Evolutionary conservation across 2,888 invertebrate species (phyloP).

Genomic region (Scrobipalpa costella): DNA sequence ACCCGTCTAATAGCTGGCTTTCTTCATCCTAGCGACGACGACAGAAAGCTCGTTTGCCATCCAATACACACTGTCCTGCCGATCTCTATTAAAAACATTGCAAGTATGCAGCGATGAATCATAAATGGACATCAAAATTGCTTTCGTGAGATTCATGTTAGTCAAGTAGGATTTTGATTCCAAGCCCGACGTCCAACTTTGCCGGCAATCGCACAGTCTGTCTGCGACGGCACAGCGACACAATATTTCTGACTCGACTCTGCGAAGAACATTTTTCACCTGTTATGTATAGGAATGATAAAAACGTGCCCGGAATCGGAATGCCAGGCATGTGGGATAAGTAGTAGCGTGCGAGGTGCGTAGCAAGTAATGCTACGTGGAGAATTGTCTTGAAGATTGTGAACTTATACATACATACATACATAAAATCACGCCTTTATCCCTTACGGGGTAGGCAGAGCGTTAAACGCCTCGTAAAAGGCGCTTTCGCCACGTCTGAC

Average conservation of each 20-base stretch:
- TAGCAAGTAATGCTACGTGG: neutral
- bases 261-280: conserved; percentile 47
- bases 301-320: conserved; percentile 52
- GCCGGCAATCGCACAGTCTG: conserved; percentile 16
- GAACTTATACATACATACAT: conserved; percentile 5
- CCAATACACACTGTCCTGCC: neutral
- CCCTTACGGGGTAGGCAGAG: no score
- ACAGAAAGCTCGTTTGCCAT: neutral
- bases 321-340: conserved; percentile 34
- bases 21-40: neutral
- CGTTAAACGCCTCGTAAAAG: no score
- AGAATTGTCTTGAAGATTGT: conserved; percentile 4
- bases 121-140: neutral
- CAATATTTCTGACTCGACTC: conserved; percentile 9
- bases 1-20: conserved; percentile 35
- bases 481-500: no score
- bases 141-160: conserved; percentile 9
- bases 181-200: conserved; percentile 14
- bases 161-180: conserved; percentile 8
- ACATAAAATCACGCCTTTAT: no score
- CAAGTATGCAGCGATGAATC: conserved; percentile 6
- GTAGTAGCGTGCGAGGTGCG: conserved; percentile 27
- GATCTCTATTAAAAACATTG: neutral
- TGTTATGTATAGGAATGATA: conserved; percentile 57
- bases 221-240: conserved; percentile 10